Base-by-base conservation (phyloP, 2,888 invertebrate genomes). In the Harpalus rufipes region DNA sequence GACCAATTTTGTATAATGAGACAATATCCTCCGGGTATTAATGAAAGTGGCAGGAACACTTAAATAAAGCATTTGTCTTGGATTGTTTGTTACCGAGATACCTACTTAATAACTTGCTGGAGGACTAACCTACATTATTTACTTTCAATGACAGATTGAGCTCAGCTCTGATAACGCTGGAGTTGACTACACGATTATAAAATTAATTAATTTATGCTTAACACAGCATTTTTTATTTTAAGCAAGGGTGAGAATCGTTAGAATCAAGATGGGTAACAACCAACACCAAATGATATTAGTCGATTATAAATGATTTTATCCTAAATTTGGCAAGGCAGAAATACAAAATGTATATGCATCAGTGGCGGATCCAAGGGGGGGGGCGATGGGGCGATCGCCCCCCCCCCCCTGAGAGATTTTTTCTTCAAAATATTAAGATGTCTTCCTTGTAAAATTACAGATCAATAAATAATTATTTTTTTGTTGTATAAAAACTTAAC, bases 11-110 rank as follows among this genome's bases (percentile, higher is more conserved):
- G 41, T 74, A 74, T 74, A 74, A 74, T 74, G 72, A 74, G 72
- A 74, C 44, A 74, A 74, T 74, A 74, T 74, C 72, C 44, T 44
- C 72, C n/a, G 10, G 72, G 72, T 18, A 74, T 74, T 74, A 16
- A 74, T 74, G 72, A 74, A 74, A 74, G 72, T 74, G 72, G 72
- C 72, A 74, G 72, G 44, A 74, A 74, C 72, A 18, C 72, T 74
- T 74, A 74, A 74, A 74, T 74, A 74, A 74, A 74, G 10, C 44
- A 74, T 74, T 74, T 74, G 41, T 74, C 72, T 74, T 74, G 18
- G 18, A 74, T 74, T 74, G 72, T 74, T 74, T 74, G 72, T 74
- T 74, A 74, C 41, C 12, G 32, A 68, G n/a, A 41, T 44, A 18
- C 72, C 72, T 74, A 74, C 41, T 44, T 74, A 74, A 72, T 44